A percentile compares a stretch with the other conserved stretches of the same genome.
Conservation (phyloP, 2,888 invertebrate genomes). For the Dryobota labecula region DNA sequence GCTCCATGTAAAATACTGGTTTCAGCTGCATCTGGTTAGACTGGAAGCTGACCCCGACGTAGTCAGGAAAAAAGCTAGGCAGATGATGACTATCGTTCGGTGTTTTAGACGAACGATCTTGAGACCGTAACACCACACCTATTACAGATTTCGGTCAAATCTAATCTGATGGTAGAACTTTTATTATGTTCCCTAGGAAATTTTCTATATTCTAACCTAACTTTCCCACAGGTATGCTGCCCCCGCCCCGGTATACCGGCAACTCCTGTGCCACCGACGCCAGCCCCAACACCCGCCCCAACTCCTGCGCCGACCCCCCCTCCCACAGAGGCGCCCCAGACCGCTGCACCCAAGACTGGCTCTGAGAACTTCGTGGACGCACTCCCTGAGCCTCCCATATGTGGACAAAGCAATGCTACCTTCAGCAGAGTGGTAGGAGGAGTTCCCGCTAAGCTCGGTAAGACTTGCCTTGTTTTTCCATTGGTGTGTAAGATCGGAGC, state of each 20-base stretch:
- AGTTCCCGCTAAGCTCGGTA: conserved; percentile 91
- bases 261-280: conserved; percentile 56
- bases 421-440: conserved; percentile 94
- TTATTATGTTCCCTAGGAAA: background rate
- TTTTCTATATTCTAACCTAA: background rate
- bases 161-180: background rate
- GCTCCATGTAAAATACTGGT: no score
- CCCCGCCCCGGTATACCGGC: conserved; percentile 73
- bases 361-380: conserved; percentile 71
- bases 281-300: conserved; percentile 34
- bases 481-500: background rate
- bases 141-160: background rate
- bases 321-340: conserved; percentile 33
- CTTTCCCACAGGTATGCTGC: conserved; percentile 80
- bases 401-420: conserved; percentile 91
- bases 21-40: no score
- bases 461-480: conserved; percentile 50
- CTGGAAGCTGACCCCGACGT: no score
- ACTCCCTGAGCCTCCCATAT: conserved; percentile 88
- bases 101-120: background rate
- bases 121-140: background rate
- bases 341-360: conserved; percentile 58
- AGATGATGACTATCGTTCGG: no score
- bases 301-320: conserved; percentile 54
- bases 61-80: no score